Base-by-base conservation (phyloP, 1,140 invertebrate genomes). In the Piezodorus guildinii region DNA sequence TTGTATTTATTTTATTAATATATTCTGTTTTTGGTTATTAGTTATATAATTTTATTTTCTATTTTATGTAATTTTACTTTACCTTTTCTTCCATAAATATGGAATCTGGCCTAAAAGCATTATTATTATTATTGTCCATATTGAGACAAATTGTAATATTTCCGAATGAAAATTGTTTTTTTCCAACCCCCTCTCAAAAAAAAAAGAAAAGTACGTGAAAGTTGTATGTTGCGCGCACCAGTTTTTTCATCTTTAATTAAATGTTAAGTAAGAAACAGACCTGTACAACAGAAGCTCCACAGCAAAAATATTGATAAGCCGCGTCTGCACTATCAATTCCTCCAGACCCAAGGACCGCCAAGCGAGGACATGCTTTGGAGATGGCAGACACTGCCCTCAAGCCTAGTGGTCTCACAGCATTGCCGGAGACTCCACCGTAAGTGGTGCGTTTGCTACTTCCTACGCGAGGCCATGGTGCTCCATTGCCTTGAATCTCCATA, bases 291-390 rank as follows among this genome's bases (percentile, higher is more conserved):
- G 86, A 84, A 9, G 96, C 93, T 10, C 96, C 96, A 65, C 88
- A 89, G 72, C 92, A 82, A 6, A 99, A 76, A 73, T 96, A 99
- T 74, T 98, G 94, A 0, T 98, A 73, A 0, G 91, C 89, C 27
- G 87, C 85, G 68, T 98, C 94, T 0, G 95, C 95, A 0, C 92
- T 95, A 77, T 99, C 96, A 30, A 98, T 91, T 3, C 96, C 96
- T 0, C 90, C 96, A 60, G 95, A 96, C 21, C 94, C 96, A 56
- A 98, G 76, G 62, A 99, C 94, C 0, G 93, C 86, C 73, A 96
- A 95, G 15, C 83, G 88, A 0, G 93, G 93, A 21, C 98, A 68
- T 12, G 80, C 81, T 27, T 84, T 85, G 0, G 85, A 87, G 64
- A 98, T 90, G 0, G 87, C 82, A 0, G 94, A 92, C 0, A 98